Percentiles rank a stretch among this genome's conserved stretches.
phyloP scores from a whole-genome alignment of 1,140 invertebrate species.

The Nilaparvata lugens region DNA sequence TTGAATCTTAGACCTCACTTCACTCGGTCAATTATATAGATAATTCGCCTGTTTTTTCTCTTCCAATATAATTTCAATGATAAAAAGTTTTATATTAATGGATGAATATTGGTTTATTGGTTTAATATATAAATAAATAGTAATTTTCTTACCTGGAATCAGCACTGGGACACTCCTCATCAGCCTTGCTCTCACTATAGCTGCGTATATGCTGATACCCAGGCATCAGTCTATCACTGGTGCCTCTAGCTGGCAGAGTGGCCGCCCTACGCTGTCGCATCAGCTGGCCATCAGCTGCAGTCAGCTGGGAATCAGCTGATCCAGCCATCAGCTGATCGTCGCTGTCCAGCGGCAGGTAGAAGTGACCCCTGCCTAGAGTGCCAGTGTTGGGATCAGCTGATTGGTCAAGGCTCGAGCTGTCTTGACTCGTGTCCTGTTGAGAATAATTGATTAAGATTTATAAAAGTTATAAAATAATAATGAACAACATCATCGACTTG shows the following conservation, averaged over 20 bases:
- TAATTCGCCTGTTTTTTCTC: too few species aligned
- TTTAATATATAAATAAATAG: background rate
- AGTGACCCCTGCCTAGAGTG: too few species aligned
- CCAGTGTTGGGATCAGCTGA: too few species aligned
- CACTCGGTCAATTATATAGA: too few species aligned
- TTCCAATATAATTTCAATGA: too few species aligned
- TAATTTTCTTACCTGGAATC: slow-evolving; percentile 10
- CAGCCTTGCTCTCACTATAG: slow-evolving; percentile 31
- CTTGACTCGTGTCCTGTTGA: too few species aligned
- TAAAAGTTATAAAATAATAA: too few species aligned
- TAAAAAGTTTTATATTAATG: too few species aligned
- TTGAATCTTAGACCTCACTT: too few species aligned
- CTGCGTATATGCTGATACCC: slow-evolving; percentile 26
- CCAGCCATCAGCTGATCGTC: background rate
- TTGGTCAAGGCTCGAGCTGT: too few species aligned
- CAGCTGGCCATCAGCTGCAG: background rate
- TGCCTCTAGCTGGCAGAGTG: background rate
- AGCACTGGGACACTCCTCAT: slow-evolving; percentile 2
- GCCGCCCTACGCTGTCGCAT: background rate
- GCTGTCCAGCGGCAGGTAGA: background rate
- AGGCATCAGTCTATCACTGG: background rate
- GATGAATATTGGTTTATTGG: slow-evolving; percentile 38
- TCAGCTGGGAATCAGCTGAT: background rate
- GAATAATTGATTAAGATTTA: too few species aligned
- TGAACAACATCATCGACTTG: too few species aligned